Percentiles rank a stretch among this genome's conserved stretches.
Evolutionary conservation across 2,888 invertebrate species (phyloP).

Genomic region (Drosophila colorata): DNA sequence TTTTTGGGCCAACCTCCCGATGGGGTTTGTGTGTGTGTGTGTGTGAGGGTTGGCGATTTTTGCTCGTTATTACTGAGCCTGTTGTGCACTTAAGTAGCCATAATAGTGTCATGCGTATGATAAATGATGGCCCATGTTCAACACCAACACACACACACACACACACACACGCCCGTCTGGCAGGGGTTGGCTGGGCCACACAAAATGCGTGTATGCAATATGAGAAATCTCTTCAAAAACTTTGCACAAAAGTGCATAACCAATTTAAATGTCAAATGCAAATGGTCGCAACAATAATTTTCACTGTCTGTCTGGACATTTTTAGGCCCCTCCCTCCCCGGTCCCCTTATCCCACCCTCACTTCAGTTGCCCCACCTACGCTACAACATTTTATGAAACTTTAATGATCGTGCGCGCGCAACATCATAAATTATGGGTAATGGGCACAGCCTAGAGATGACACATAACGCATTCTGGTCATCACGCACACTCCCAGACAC

Average conservation of each 20-base stretch:
- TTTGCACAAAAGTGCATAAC: slow-evolving; percentile 59
- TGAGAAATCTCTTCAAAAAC: slow-evolving; percentile 61
- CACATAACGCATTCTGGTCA: slow-evolving; percentile 45
- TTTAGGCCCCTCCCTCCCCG: neutral
- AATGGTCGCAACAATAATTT: slow-evolving; percentile 57
- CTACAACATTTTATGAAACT: slow-evolving; percentile 44
- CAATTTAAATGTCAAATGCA: slow-evolving; percentile 68
- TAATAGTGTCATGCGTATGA: slow-evolving; percentile 69
- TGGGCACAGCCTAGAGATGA: slow-evolving; percentile 45
- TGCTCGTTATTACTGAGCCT: slow-evolving; percentile 58
- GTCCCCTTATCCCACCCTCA: neutral
- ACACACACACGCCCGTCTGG: neutral
- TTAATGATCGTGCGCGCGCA: slow-evolving; percentile 56
- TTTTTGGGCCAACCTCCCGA: neutral
- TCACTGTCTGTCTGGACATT: slow-evolving; percentile 22
- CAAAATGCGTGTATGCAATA: slow-evolving; percentile 63
- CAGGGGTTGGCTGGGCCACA: slow-evolving; percentile 40
- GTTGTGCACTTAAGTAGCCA: slow-evolving; percentile 69
- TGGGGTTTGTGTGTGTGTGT: too few species aligned
- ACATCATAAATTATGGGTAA: slow-evolving; percentile 56
- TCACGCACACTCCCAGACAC: slow-evolving; percentile 7
- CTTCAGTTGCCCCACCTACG: neutral
- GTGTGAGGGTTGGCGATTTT: slow-evolving; percentile 15
- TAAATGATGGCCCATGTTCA: slow-evolving; percentile 64
- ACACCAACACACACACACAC: slow-evolving; percentile 22